Percentiles rank a stretch among this genome's conserved stretches.
These are phyloP conservation scores for Chelon labrosus DNA, from an alignment of 2,797 vertebrate genomes.

Conservation along the genomic window DNA sequence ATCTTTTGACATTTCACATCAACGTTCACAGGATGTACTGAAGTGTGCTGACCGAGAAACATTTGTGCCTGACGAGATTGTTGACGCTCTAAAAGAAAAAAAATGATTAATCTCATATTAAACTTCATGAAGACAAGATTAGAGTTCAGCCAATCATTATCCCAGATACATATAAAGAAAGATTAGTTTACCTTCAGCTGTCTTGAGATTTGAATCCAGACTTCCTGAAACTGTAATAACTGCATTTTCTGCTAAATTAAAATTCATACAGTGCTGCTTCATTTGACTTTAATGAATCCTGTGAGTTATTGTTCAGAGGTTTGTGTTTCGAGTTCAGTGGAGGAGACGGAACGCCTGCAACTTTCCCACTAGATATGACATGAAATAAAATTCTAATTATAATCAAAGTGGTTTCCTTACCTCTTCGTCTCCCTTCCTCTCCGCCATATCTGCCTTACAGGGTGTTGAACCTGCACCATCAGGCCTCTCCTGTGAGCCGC, in stretches of 20 bases:
- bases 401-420: background rate
- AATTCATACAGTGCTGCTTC: conserved; percentile 34
- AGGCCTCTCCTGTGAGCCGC: conserved; percentile 94
- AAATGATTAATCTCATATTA: background rate
- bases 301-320: conserved; percentile 26
- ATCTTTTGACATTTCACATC: conserved; percentile 24
- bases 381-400: conserved; percentile 30
- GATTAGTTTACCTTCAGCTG: background rate
- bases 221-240: conserved; percentile 20
- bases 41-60: conserved; percentile 4
- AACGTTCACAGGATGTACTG: background rate
- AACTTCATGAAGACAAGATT: background rate
- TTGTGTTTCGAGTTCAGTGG: conserved; percentile 15
- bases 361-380: conserved; percentile 9
- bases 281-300: conserved; percentile 45
- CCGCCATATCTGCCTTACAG: conserved; percentile 57
- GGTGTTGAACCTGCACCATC: conserved; percentile 93
- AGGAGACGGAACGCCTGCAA: conserved; percentile 10
- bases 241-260: conserved; percentile 32
- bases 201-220: background rate
- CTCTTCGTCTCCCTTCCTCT: conserved; percentile 1
- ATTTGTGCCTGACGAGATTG: background rate
- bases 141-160: background rate
- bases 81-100: conserved; percentile 3
- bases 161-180: background rate